Evolutionary conservation across 2,888 invertebrate species (phyloP).

Genomic region (Eudemis profundana): DNA sequence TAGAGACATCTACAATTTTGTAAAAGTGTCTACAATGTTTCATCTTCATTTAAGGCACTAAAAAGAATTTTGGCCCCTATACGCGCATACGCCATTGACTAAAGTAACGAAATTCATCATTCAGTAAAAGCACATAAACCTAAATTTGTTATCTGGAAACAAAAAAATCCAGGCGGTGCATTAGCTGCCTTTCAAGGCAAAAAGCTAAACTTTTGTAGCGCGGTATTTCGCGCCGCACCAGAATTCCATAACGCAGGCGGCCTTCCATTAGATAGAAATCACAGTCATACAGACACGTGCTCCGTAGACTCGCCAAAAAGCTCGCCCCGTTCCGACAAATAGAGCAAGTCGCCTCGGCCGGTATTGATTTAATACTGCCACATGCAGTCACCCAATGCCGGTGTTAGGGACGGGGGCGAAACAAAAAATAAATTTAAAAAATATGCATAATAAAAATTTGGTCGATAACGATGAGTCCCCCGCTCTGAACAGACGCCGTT

Average conservation of each 20-base stretch:
- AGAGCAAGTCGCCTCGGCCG: conserved; percentile 58
- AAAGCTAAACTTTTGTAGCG: conserved; percentile 42
- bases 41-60: too few relatives aligned
- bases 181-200: conserved; percentile 42
- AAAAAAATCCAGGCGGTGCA: conserved; percentile 26
- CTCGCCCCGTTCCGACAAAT: conserved; percentile 59
- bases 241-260: conserved; percentile 47
- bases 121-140: conserved; percentile 22
- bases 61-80: neutral
- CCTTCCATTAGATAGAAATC: conserved; percentile 48
- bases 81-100: neutral
- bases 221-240: conserved; percentile 42
- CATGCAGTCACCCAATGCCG: conserved; percentile 52
- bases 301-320: conserved; percentile 57
- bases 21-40: too few relatives aligned
- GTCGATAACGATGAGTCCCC: conserved; percentile 51
- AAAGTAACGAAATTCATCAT: conserved; percentile 14
- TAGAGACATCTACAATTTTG: too few relatives aligned
- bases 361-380: conserved; percentile 51
- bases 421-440: conserved; percentile 50
- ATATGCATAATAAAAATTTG: conserved; percentile 52
- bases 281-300: conserved; percentile 50
- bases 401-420: conserved; percentile 51
- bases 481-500: conserved; percentile 45
- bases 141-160: conserved; percentile 20